Conservation (phyloP, 1,140 invertebrate genomes). For the Drosophila santomea region DNA sequence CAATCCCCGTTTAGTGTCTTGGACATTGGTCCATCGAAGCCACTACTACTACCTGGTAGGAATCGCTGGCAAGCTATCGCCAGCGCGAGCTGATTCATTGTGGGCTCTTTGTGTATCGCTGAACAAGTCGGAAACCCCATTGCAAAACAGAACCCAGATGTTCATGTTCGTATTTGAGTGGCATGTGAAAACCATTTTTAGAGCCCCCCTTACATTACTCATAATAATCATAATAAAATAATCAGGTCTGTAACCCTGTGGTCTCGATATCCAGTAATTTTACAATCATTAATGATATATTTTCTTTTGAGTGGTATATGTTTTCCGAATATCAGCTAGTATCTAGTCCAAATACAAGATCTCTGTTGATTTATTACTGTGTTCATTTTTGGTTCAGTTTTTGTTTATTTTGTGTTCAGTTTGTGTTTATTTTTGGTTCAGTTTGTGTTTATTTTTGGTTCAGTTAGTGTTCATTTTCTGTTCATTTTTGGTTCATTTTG, state of each 20-base stretch:
- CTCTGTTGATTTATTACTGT: not conserved
- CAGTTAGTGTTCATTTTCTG: not conserved
- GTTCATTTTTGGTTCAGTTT: not conserved
- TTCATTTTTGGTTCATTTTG: not conserved
- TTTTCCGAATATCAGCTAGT: not conserved
- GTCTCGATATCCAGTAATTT: not conserved
- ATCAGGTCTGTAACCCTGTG: not conserved
- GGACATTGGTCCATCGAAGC: not conserved
- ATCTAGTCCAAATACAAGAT: not conserved
- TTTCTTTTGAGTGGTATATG: not conserved
- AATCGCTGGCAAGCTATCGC: not conserved
- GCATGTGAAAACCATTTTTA: not conserved
- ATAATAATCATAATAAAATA: too few relatives aligned
- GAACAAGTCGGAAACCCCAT: slow-evolving; percentile 14
- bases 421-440: not conserved
- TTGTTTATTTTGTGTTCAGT: not conserved
- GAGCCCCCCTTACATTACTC: not conserved
- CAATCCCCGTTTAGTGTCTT: not conserved
- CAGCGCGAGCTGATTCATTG: slow-evolving; percentile 13
- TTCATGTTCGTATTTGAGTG: not conserved
- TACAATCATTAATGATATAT: not conserved
- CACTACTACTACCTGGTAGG: not conserved
- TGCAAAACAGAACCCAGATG: slow-evolving; percentile 14
- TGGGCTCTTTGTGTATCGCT: not conserved
- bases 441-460: not conserved